Base-by-base conservation (phyloP, 2,888 invertebrate species). In the Bibio marci region DNA sequence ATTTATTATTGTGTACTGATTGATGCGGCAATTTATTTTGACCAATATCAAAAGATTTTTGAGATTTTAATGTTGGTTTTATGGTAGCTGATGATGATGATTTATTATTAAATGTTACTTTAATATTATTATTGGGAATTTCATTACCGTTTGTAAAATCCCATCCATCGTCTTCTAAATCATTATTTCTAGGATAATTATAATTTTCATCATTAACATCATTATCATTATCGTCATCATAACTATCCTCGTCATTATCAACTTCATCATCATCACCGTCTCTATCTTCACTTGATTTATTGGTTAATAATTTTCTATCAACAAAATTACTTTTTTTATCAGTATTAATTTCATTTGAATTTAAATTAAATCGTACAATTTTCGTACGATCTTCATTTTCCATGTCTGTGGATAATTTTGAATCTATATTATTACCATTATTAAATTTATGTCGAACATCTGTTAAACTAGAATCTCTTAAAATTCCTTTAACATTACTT, bases 331-430 rank as follows among this genome's bases (percentile, higher is more conserved):
- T 5, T 14, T 30, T 30, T 14, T 11, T 22, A 6, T 8, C 8
- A 22, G 5, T 8, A 22, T 22, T 22, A 22, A 22, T 8, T n/a
- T n/a, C n/a, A n/a, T n/a, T n/a, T 6, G 19, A 60, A 38, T 67
- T 64, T 40, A 76, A 55, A 54, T 73, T 73, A 47, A 76, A 76
- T 8, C 74, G 64, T 1, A 85, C 82, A 53, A 78, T 81, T 53
- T 83, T 83, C n/a, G n/a, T n/a, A 43, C 73, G 73, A 41, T 82
- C 82, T 43, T 83, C 83, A 43, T 70, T 66, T 47, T 68, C 62
- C 30, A 64, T 14, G 10, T 40, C 39, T 7, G 7, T 18, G n/a
- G n/a, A n/a, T 3, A 25, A 6, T 17, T 47, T 46, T 2, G 46
- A 46, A 1, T 56, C 53, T n/a, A n/a, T n/a, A n/a, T n/a, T n/a